Conservation (phyloP, 2,113 vertebrate genomes). For the Corapipo altera region DNA sequence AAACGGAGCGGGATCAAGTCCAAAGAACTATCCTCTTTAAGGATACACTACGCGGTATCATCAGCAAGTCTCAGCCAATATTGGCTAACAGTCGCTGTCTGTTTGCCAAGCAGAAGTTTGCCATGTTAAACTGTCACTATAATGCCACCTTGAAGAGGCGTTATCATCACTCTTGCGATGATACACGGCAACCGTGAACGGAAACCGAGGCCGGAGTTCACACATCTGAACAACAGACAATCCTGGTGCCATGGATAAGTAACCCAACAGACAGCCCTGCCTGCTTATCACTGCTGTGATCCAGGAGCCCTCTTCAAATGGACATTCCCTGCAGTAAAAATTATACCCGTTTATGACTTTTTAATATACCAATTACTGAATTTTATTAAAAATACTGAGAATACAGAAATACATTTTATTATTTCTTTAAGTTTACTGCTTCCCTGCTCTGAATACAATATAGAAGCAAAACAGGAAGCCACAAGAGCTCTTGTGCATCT, state of each 20-base stretch:
- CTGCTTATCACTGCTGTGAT: slow-evolving; percentile 4
- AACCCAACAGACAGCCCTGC: slow-evolving; percentile 24
- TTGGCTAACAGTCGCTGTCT: slow-evolving; percentile 68
- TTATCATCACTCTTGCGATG: slow-evolving; percentile 66
- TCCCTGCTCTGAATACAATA: not conserved
- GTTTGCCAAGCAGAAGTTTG: slow-evolving; percentile 70
- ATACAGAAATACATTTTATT: not conserved
- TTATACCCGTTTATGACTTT: not conserved
- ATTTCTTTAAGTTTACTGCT: not conserved
- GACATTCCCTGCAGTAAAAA: not conserved
- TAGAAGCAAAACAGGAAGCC: not conserved
- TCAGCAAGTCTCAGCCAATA: slow-evolving; percentile 55
- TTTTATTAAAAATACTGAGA: not conserved
- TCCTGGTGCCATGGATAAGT: slow-evolving; percentile 63
- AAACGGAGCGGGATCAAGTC: slow-evolving; percentile 37
- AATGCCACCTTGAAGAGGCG: slow-evolving; percentile 70
- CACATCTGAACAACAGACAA: slow-evolving; percentile 56
- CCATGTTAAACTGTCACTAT: slow-evolving; percentile 69
- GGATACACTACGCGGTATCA: slow-evolving; percentile 40
- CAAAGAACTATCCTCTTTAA: slow-evolving; percentile 63
- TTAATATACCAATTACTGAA: not conserved
- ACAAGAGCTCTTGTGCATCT: not conserved
- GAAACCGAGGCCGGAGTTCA: slow-evolving; percentile 57
- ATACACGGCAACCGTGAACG: slow-evolving; percentile 66
- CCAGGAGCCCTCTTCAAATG: slow-evolving; percentile 5